Evolutionary conservation across 2,113 vertebrate species (phyloP).

Genomic region (Albula goreensis): DNA sequence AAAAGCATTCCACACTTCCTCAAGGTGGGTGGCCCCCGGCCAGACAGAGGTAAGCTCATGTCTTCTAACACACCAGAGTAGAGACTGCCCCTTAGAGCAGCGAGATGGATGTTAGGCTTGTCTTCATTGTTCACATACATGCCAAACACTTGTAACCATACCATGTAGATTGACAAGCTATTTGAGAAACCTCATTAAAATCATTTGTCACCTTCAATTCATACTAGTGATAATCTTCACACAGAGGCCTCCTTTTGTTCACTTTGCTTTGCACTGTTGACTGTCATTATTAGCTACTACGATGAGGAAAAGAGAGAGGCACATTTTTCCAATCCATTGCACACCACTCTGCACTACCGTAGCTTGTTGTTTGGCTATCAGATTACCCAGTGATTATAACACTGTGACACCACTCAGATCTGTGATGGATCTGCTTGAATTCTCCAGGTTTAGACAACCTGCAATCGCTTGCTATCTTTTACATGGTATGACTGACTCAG

Average conservation of each 20-base stretch:
- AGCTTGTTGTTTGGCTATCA: background rate
- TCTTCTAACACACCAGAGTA: background rate
- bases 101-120: background rate
- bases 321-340: background rate
- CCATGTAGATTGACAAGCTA: background rate
- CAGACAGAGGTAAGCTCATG: background rate
- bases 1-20: constrained; percentile 16
- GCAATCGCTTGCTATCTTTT: background rate
- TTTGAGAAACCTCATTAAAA: background rate
- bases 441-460: background rate
- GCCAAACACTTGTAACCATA: background rate
- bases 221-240: background rate
- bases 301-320: background rate
- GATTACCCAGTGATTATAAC: background rate
- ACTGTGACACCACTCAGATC: background rate
- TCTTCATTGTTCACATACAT: background rate
- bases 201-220: background rate
- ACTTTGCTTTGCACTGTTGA: background rate
- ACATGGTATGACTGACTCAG: background rate
- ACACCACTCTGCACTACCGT: background rate
- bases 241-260: background rate
- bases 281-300: background rate
- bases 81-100: background rate
- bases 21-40: constrained; percentile 10
- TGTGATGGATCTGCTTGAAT: background rate